Evolutionary conservation across 1,140 invertebrate genomes (phyloP).

Genomic region (Reticulitermes speratus): DNA sequence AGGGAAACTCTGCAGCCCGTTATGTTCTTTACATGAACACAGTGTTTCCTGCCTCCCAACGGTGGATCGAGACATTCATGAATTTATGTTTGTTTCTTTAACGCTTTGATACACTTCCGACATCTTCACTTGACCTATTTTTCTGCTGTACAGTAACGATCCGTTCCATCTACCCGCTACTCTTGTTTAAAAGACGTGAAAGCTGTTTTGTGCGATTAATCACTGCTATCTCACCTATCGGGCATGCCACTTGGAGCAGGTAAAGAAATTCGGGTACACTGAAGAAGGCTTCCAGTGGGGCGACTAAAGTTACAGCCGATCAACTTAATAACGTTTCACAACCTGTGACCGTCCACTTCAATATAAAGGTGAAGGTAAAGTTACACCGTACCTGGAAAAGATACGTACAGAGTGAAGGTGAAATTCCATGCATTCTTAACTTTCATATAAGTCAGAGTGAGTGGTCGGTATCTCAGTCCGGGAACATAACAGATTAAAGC

Average conservation of each 20-base stretch:
- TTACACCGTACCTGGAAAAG: too few relatives aligned
- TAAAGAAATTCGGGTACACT: neutral
- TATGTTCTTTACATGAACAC: neutral
- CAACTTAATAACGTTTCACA: too few relatives aligned
- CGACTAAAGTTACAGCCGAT: neutral
- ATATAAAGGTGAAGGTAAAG: too few relatives aligned
- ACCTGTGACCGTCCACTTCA: too few relatives aligned
- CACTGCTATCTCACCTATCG: neutral
- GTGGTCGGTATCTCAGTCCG: too few relatives aligned
- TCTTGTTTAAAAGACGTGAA: neutral
- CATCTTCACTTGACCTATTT: neutral
- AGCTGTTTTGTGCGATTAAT: neutral
- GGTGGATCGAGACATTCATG: neutral
- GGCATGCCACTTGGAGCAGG: neutral
- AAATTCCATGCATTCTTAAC: too few relatives aligned
- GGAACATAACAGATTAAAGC: too few relatives aligned
- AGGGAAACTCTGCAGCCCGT: neutral
- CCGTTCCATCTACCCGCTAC: neutral
- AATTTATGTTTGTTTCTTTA: neutral
- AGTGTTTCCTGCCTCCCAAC: neutral
- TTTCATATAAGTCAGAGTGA: too few relatives aligned
- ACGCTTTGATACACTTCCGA: neutral
- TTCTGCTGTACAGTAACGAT: neutral
- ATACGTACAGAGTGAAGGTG: too few relatives aligned
- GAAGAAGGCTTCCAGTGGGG: neutral